Conservation (phyloP, 37 sponge, comb jelly and placozoan genomes). For the Diacarnus erythraeanus region DNA sequence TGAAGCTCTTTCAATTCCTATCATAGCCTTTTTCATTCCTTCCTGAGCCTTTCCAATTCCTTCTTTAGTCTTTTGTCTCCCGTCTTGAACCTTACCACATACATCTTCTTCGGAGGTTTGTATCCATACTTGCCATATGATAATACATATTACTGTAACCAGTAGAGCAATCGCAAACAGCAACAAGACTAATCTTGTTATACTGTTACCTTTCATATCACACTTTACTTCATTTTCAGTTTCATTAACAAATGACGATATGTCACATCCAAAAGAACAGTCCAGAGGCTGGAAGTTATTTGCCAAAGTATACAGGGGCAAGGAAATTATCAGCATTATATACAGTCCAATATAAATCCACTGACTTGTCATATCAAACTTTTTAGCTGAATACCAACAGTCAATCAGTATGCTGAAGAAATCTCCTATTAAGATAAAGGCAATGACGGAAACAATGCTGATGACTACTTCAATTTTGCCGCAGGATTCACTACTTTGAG, state of each 20-base stretch:
- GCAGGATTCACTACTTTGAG: background rate
- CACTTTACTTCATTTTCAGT: background rate
- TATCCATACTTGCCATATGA: no score
- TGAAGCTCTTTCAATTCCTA: no score
- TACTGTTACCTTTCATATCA: background rate
- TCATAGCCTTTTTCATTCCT: no score
- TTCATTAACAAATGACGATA: background rate
- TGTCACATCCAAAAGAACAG: conserved; percentile 18
- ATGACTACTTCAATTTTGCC: background rate
- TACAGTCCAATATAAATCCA: background rate
- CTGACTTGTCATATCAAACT: background rate
- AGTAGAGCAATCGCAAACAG: background rate
- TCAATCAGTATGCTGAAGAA: background rate
- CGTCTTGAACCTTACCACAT: no score
- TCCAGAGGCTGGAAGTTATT: conserved; percentile 5
- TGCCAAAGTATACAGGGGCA: conserved; percentile 1
- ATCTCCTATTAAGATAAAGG: background rate
- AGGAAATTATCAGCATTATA: background rate
- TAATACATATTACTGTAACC: no score
- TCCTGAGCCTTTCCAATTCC: no score
- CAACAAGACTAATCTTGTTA: background rate
- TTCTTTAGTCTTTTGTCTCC: no score
- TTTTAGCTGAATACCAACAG: background rate
- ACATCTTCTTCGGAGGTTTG: no score
- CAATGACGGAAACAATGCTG: background rate